Conservation (phyloP, 2,797 vertebrate species). For the Melanotaenia parkinsoni region DNA sequence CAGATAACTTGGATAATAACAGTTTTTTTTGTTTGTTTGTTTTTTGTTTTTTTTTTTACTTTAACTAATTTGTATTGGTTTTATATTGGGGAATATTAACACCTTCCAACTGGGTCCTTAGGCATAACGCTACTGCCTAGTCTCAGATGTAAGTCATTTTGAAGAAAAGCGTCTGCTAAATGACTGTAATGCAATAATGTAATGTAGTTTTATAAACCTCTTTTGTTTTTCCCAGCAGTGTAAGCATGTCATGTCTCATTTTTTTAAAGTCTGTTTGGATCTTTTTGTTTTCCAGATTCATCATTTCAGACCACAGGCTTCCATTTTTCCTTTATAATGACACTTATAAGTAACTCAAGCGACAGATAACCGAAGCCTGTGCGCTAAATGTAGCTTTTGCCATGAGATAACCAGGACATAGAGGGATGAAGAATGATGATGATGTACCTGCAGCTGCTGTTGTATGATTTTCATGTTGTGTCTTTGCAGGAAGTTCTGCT, state of each 20-base stretch:
- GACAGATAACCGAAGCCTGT: background rate
- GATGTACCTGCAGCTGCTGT: conserved; percentile 90
- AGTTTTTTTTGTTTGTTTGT: no score
- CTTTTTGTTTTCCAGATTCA: background rate
- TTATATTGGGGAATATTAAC: no score
- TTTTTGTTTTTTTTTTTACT: no score
- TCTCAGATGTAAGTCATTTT: no score
- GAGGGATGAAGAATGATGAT: no score
- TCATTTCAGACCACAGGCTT: background rate
- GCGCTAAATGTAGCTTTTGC: background rate
- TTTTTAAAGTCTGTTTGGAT: background rate
- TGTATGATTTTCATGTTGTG: conserved; percentile 96
- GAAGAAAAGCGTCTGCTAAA: no score
- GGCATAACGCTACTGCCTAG: no score
- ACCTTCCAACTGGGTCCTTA: no score
- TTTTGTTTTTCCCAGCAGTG: background rate
- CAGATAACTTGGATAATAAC: no score
- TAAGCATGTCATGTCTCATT: background rate
- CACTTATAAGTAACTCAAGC: background rate
- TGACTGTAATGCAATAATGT: no score
- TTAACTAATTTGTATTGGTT: no score
- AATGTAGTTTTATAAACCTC: background rate
- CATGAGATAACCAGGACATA: background rate
- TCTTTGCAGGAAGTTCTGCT: conserved; percentile 93
- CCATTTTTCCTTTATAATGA: background rate